These are phyloP conservation scores for Diphyllodes magnificus DNA, from an alignment of 2,113 vertebrate species.

Conservation along the genomic window DNA sequence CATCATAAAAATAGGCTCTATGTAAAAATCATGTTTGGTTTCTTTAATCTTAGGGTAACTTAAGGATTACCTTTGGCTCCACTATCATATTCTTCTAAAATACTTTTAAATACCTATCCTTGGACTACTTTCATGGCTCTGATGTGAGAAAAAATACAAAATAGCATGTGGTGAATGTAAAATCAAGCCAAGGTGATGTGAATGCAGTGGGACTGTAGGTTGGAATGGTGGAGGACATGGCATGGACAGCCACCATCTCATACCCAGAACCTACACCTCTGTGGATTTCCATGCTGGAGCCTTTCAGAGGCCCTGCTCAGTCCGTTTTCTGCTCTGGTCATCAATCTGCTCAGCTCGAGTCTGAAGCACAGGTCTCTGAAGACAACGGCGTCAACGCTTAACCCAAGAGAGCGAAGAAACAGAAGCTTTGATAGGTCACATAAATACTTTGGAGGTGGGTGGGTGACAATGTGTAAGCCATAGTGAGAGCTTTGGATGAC, in stretches of 20 bases:
- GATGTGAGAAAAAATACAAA: background rate
- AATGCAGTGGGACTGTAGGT: background rate
- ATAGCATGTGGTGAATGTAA: background rate
- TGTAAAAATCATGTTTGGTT: background rate
- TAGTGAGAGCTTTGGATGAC: background rate
- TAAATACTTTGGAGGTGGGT: background rate
- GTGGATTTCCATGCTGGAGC: background rate
- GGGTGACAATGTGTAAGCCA: slow-evolving; percentile 17
- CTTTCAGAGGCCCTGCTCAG: background rate
- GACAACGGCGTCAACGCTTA: background rate
- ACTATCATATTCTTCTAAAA: background rate
- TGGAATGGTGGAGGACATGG: background rate
- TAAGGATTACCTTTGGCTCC: background rate
- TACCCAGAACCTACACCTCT: background rate
- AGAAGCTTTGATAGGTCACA: background rate
- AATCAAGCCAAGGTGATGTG: background rate
- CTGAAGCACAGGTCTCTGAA: background rate
- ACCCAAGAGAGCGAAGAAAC: background rate
- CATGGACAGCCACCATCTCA: background rate
- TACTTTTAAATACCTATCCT: background rate
- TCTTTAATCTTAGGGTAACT: background rate
- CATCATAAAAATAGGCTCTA: background rate
- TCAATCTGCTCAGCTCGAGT: background rate
- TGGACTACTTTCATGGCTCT: background rate
- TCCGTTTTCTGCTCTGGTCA: background rate